Evolutionary conservation across 2,113 vertebrate species (phyloP).

Genomic region (Hirundichthys speculiger): DNA sequence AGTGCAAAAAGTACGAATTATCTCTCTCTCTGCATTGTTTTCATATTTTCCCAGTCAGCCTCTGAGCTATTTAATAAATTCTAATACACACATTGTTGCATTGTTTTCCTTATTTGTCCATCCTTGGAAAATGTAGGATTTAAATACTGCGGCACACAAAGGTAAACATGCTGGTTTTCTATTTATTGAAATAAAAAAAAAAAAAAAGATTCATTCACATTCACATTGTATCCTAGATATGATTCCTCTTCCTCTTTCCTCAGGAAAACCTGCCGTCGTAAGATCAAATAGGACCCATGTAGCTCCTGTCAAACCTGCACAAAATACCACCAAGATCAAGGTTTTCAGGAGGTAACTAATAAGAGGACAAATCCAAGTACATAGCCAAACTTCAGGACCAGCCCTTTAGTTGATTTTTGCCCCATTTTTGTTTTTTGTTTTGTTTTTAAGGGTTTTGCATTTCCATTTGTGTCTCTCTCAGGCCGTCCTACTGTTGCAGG

Average conservation of each 20-base stretch:
- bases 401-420: not conserved
- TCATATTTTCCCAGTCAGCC: not conserved
- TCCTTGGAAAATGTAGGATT: constrained; percentile 38
- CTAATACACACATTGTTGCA: not conserved
- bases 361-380: not conserved
- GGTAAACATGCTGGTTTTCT: constrained; percentile 31
- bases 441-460: constrained; percentile 2
- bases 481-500: constrained; percentile 22
- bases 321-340: constrained; percentile 35
- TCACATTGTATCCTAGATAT: not conserved
- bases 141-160: constrained; percentile 39
- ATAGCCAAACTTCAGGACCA: not conserved
- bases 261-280: constrained; percentile 42
- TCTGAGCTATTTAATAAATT: not conserved
- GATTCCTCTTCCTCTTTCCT: not conserved
- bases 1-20: constrained; percentile 7
- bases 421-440: no score
- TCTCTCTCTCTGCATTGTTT: not conserved
- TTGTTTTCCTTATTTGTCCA: constrained; percentile 14
- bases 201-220: no score
- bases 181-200: not conserved
- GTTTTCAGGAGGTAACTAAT: constrained; percentile 54
- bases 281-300: constrained; percentile 31
- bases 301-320: constrained; percentile 29
- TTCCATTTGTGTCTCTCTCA: constrained; percentile 39